Conservation (phyloP, 2,888 invertebrate species). For the Andrena trimmerana region DNA sequence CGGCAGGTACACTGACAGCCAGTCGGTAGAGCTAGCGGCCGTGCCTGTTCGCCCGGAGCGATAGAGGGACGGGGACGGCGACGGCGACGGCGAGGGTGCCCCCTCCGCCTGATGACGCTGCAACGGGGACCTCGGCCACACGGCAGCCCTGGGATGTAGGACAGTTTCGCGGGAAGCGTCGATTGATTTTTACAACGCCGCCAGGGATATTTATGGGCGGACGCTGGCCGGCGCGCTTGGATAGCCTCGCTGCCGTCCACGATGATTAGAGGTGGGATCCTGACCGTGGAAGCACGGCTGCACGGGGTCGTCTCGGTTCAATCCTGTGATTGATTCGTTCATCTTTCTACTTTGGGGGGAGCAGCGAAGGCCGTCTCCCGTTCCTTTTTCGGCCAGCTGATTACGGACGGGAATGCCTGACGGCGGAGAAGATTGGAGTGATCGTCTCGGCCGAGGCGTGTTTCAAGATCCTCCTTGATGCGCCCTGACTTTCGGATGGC, state of each 20-base stretch:
- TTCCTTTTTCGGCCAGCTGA: slow-evolving; percentile 8
- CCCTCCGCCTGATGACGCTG: slow-evolving; percentile 8
- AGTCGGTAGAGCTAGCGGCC: slow-evolving; percentile 60
- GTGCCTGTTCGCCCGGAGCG: slow-evolving; percentile 38
- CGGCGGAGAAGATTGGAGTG: background rate
- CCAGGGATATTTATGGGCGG: slow-evolving; percentile 34
- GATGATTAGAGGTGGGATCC: slow-evolving; percentile 32
- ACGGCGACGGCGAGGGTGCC: too few species aligned
- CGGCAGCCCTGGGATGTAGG: slow-evolving; percentile 34
- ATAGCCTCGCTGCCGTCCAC: background rate
- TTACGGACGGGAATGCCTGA: background rate
- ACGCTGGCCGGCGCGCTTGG: background rate
- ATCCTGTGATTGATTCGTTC: slow-evolving; percentile 14
- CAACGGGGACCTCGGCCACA: background rate
- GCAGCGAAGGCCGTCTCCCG: background rate
- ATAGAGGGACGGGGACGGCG: slow-evolving; percentile 7
- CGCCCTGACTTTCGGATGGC: background rate
- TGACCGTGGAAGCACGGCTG: slow-evolving; percentile 38
- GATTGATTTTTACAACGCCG: slow-evolving; percentile 20
- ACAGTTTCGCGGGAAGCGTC: slow-evolving; percentile 27
- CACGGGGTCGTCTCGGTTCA: slow-evolving; percentile 15
- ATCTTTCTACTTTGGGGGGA: slow-evolving; percentile 5
- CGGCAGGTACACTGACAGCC: slow-evolving; percentile 75
- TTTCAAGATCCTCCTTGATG: background rate
- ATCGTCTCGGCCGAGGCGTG: background rate